Percentiles rank a stretch among this genome's conserved stretches.
phyloP scores from a whole-genome alignment of 1,140 invertebrate species.

The Arion vulgaris region DNA sequence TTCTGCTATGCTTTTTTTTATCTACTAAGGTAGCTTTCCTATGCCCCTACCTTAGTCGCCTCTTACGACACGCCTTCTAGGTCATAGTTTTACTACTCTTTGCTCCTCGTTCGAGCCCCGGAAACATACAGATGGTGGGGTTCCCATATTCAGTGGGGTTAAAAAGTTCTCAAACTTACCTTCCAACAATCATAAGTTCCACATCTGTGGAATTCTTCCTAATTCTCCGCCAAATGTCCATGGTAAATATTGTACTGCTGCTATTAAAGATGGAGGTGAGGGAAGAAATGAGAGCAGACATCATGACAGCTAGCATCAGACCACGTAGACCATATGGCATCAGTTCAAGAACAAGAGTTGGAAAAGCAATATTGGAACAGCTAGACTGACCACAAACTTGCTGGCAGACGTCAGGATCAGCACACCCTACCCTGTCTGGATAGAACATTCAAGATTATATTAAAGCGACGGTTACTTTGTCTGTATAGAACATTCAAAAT shows the following conservation, averaged over 20 bases:
- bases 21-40: too few species aligned
- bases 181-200: constrained; percentile 73
- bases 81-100: too few species aligned
- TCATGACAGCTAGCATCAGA: constrained; percentile 76
- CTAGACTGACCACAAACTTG: constrained; percentile 62
- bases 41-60: too few species aligned
- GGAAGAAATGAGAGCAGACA: constrained; percentile 76
- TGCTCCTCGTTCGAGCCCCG: too few species aligned
- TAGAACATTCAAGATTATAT: background rate
- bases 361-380: constrained; percentile 69
- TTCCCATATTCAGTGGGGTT: too few species aligned
- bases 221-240: constrained; percentile 75
- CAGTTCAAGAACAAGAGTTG: constrained; percentile 64
- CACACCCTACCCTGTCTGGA: constrained; percentile 74
- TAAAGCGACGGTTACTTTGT: too few species aligned
- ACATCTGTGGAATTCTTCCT: constrained; percentile 72
- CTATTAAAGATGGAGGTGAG: constrained; percentile 77
- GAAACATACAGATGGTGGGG: too few species aligned
- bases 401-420: constrained; percentile 64
- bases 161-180: background rate
- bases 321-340: constrained; percentile 70
- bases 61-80: too few species aligned
- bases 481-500: too few species aligned
- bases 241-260: constrained; percentile 76
- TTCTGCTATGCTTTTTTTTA: too few species aligned